Conservation (phyloP, 2,113 vertebrate genomes). For the Promerops cafer region DNA sequence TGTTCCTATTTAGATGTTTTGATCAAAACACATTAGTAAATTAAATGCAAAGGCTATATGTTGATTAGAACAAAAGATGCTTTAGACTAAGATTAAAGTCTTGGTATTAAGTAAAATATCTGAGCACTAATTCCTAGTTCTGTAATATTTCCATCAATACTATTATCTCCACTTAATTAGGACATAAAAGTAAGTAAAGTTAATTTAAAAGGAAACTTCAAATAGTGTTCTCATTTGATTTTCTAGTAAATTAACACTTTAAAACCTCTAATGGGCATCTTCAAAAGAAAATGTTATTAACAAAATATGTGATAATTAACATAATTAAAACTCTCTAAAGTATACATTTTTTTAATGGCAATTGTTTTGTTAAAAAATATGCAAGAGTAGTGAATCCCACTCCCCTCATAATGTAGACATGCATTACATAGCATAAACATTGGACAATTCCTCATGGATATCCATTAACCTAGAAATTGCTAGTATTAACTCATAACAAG, state of each 20-base stretch:
- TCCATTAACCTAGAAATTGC: not conserved
- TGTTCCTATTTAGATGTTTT: not conserved
- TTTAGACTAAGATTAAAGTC: constrained; percentile 21
- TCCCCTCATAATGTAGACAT: not conserved
- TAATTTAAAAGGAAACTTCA: constrained; percentile 71
- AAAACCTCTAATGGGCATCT: constrained; percentile 65
- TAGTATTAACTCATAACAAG: constrained; percentile 10
- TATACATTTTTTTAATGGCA: constrained; percentile 23
- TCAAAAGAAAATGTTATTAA: constrained; percentile 71
- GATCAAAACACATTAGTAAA: constrained; percentile 19
- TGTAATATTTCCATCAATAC: constrained; percentile 64
- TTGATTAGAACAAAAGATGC: constrained; percentile 28
- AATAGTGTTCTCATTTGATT: constrained; percentile 59
- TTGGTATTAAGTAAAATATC: constrained; percentile 40
- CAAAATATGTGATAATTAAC: constrained; percentile 71
- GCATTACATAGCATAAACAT: constrained; percentile 12
- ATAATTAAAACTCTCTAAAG: constrained; percentile 58
- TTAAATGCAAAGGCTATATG: not conserved
- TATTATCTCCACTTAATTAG: constrained; percentile 58
- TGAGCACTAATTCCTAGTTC: constrained; percentile 31
- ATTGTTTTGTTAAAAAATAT: constrained; percentile 42
- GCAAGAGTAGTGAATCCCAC: constrained; percentile 23
- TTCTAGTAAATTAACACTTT: constrained; percentile 67
- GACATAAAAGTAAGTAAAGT: constrained; percentile 69
- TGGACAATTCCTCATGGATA: constrained; percentile 10